Percentiles rank a stretch among this genome's conserved stretches.
Conservation (phyloP, 2,888 invertebrate species). For the Eledona agricola region DNA sequence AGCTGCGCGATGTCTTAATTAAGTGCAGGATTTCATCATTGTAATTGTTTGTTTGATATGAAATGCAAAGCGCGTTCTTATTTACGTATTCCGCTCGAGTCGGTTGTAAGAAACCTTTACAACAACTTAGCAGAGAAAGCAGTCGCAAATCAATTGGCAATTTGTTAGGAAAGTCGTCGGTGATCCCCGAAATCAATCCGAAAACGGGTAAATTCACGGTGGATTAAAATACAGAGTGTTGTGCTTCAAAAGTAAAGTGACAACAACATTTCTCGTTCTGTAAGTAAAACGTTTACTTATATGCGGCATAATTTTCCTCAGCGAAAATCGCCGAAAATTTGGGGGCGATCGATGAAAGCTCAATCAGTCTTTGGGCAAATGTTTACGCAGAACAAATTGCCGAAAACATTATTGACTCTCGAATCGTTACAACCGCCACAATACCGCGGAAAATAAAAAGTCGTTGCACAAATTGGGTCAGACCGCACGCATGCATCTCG, state of each 20-base stretch:
- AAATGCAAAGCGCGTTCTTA: slow-evolving; percentile 30
- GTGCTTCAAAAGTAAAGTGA: slow-evolving; percentile 27
- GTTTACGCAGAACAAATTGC: slow-evolving; percentile 11
- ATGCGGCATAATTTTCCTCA: too few species aligned
- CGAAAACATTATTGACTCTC: slow-evolving; percentile 3
- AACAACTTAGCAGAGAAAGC: slow-evolving; percentile 42
- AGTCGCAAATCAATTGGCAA: slow-evolving; percentile 46
- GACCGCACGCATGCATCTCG: slow-evolving; percentile 9
- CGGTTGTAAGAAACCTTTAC: slow-evolving; percentile 26
- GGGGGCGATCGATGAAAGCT: slow-evolving; percentile 9
- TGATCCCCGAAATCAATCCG: slow-evolving; percentile 41
- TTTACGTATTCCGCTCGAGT: slow-evolving; percentile 28
- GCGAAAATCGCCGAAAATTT: too few species aligned
- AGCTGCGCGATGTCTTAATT: slow-evolving; percentile 29
- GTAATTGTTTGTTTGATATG: slow-evolving; percentile 16
- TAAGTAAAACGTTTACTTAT: too few species aligned
- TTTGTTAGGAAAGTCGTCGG: slow-evolving; percentile 44
- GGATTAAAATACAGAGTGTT: slow-evolving; percentile 38
- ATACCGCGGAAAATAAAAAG: background rate
- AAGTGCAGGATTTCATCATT: slow-evolving; percentile 26
- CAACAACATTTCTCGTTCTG: slow-evolving; percentile 26
- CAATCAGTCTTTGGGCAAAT: slow-evolving; percentile 4
- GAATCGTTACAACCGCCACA: slow-evolving; percentile 1
- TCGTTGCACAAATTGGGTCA: background rate
- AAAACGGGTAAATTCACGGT: slow-evolving; percentile 40